Evolutionary conservation across 2,888 invertebrate species (phyloP).

Genomic region (Trachelus troglodyta): DNA sequence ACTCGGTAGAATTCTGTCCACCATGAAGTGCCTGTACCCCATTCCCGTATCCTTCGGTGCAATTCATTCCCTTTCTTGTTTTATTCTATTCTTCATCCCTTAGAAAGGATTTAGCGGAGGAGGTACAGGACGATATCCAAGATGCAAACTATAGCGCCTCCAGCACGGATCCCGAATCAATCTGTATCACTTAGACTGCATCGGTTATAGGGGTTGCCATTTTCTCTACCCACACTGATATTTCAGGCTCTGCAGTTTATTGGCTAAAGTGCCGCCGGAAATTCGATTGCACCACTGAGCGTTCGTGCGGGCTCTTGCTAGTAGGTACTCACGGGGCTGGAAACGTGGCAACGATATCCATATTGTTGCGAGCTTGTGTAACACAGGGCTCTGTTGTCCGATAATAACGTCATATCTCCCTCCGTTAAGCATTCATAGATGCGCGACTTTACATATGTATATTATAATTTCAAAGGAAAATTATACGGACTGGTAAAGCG

Average conservation of each 20-base stretch:
- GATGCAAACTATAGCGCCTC: not conserved
- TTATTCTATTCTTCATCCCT: constrained; percentile 2
- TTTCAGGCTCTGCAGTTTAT: not conserved
- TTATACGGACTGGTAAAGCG: constrained; percentile 10
- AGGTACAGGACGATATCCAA: not conserved
- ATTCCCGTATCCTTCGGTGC: not conserved
- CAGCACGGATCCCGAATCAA: not conserved
- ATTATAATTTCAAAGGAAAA: constrained; percentile 17
- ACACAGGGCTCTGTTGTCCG: not conserved
- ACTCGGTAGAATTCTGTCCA: constrained; percentile 13
- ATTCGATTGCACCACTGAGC: constrained; percentile 1
- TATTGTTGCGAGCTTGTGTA: not conserved
- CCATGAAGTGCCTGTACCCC: not conserved
- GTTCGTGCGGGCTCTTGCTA: not conserved
- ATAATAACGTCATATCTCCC: not conserved
- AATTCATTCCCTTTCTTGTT: constrained; percentile 5
- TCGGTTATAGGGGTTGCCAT: not conserved
- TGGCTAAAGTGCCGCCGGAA: constrained; percentile 2
- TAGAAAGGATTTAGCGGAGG: constrained; percentile 17
- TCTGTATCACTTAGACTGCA: not conserved
- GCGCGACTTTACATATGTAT: constrained; percentile 12
- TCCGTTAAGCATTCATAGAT: constrained; percentile 16
- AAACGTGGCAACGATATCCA: constrained; percentile 1
- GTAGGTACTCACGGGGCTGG: not conserved
- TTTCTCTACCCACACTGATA: not conserved